Conservation (phyloP, 2,113 vertebrate species). For the Nanorana parkeri region DNA sequence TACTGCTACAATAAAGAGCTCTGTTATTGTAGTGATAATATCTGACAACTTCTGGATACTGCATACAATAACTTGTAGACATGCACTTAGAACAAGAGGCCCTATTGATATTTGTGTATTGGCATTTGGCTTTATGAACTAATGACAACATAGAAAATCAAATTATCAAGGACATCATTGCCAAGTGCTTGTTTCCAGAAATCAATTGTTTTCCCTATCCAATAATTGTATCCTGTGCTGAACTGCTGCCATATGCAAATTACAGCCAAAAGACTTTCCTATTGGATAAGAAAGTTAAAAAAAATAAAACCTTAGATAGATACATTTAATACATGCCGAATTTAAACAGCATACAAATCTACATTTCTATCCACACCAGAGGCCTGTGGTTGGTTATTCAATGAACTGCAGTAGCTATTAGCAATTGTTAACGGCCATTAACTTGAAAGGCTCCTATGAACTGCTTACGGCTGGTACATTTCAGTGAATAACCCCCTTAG, state of each 20-base stretch:
- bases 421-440: slow-evolving; percentile 27
- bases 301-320: too few relatives aligned
- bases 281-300: neutral
- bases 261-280: neutral
- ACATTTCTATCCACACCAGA: neutral
- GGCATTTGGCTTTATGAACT: slow-evolving; percentile 28
- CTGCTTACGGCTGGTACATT: slow-evolving; percentile 10
- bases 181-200: neutral
- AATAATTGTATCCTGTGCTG: neutral
- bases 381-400: neutral
- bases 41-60: neutral
- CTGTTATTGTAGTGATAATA: neutral
- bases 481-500: slow-evolving; percentile 19
- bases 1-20: too few relatives aligned
- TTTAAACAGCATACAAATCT: neutral
- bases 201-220: neutral
- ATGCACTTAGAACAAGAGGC: neutral
- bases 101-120: slow-evolving; percentile 28
- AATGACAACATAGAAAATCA: slow-evolving; percentile 34
- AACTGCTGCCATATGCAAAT: neutral
- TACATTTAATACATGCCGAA: neutral
- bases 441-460: slow-evolving; percentile 3
- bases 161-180: slow-evolving; percentile 22
- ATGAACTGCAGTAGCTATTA: neutral
- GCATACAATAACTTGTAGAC: neutral